phyloP scores from a whole-genome alignment of 2,888 invertebrate species.

The Sphaerophoria rueppellii region DNA sequence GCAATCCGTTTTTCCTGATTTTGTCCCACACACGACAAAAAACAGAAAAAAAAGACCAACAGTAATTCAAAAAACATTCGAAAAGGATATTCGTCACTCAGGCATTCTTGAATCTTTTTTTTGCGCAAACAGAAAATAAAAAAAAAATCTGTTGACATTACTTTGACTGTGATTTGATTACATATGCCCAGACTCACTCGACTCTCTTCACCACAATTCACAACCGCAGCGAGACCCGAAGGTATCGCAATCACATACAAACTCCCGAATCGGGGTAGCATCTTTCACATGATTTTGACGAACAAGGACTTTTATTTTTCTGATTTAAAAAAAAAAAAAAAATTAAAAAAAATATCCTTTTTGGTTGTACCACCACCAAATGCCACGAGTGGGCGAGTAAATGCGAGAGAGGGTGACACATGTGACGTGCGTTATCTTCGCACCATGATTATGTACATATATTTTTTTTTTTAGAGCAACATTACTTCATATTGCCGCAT shows the following conservation, averaged over 20 bases:
- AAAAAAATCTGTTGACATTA: conserved; percentile 68
- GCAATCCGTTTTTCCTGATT: conserved; percentile 63
- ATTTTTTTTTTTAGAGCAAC: conserved; percentile 1
- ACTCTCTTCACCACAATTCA: conserved; percentile 30
- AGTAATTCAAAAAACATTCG: background rate
- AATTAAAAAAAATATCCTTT: conserved; percentile 60
- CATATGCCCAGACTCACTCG: conserved; percentile 27
- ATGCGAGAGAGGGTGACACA: conserved; percentile 38
- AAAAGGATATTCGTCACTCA: conserved; percentile 60
- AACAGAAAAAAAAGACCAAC: conserved; percentile 8
- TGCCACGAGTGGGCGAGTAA: conserved; percentile 16
- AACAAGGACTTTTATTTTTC: conserved; percentile 29
- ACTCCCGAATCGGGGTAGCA: conserved; percentile 35
- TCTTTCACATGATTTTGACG: conserved; percentile 15
- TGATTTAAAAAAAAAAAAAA: conserved; percentile 36
- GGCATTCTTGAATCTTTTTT: conserved; percentile 55
- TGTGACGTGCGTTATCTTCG: conserved; percentile 72
- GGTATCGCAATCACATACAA: conserved; percentile 52
- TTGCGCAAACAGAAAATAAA: background rate
- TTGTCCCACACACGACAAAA: background rate
- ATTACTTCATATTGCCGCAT: background rate
- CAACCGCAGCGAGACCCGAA: conserved; percentile 39
- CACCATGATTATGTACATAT: conserved; percentile 59
- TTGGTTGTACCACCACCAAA: conserved; percentile 35
- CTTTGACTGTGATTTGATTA: conserved; percentile 72